Evolutionary conservation across 1,140 invertebrate species (phyloP).

Genomic region (Nylanderia fulva): DNA sequence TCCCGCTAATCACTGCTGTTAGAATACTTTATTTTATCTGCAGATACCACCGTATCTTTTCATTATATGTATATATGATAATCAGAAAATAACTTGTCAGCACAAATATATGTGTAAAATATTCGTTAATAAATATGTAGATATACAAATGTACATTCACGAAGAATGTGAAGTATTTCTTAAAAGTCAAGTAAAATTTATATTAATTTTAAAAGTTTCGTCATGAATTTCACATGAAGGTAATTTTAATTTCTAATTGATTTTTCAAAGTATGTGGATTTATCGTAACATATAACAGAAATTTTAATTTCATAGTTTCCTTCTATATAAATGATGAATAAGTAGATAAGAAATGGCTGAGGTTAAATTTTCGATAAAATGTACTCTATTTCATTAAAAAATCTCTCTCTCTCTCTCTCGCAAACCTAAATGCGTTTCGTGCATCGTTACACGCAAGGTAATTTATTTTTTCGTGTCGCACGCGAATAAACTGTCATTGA

Average conservation of each 20-base stretch:
- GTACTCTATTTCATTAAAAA: not conserved
- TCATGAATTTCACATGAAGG: not conserved
- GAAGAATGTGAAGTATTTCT: not conserved
- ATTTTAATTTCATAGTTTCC: not conserved
- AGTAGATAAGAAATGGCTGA: not conserved
- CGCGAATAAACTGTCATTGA: conserved; percentile 34
- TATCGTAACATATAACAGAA: not conserved
- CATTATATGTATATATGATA: conserved; percentile 9
- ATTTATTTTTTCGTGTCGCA: conserved; percentile 32
- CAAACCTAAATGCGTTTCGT: conserved; percentile 3
- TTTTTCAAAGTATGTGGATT: not conserved
- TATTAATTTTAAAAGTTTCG: not conserved
- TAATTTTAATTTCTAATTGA: not conserved
- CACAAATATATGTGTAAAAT: not conserved
- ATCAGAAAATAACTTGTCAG: conserved; percentile 18
- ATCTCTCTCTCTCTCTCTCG: no score
- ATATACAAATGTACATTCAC: not conserved
- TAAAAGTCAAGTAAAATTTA: no score
- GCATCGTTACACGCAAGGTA: not conserved
- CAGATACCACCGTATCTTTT: not conserved
- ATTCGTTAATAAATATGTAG: no score
- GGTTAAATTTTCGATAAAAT: conserved; percentile 25
- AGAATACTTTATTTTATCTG: not conserved
- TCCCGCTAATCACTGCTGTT: conserved; percentile 1
- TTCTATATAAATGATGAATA: not conserved